Evolutionary conservation across 2,888 invertebrate species (phyloP).

Genomic region (Cylloceria caligata): DNA sequence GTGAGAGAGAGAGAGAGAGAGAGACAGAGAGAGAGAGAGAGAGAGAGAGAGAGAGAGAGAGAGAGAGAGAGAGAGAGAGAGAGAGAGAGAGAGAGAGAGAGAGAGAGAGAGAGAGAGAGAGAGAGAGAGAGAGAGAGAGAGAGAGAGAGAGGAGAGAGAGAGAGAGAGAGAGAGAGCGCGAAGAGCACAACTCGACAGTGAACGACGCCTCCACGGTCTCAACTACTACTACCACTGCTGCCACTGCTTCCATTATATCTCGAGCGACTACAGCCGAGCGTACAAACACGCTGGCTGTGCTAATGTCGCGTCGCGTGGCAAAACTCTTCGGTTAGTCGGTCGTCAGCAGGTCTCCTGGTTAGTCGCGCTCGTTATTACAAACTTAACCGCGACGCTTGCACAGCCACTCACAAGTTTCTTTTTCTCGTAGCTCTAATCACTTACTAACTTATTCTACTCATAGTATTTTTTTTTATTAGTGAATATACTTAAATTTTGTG

Average conservation of each 20-base stretch:
- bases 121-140: background rate
- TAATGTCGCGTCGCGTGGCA: conserved; percentile 66
- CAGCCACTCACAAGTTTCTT: background rate
- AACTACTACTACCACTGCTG: conserved; percentile 21
- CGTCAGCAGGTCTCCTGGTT: conserved; percentile 64
- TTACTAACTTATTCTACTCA: background rate
- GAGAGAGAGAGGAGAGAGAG: background rate
- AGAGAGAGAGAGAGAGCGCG: background rate
- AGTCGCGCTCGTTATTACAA: conserved; percentile 49
- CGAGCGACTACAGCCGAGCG: conserved; percentile 12
- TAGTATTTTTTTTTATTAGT: background rate
- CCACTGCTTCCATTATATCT: conserved; percentile 43
- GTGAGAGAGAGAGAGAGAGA: background rate
- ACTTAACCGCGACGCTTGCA: background rate
- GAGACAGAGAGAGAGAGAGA: background rate
- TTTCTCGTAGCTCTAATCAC: background rate
- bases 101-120: background rate
- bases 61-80: background rate
- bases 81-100: background rate
- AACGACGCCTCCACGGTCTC: conserved; percentile 24
- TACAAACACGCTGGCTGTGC: conserved; percentile 33
- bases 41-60: background rate
- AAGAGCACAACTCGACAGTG: background rate
- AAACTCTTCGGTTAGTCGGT: conserved; percentile 64
- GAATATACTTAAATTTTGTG: background rate